phyloP scores from a whole-genome alignment of 2,888 invertebrate species.

The Gastracanthus pulcherrimus region DNA sequence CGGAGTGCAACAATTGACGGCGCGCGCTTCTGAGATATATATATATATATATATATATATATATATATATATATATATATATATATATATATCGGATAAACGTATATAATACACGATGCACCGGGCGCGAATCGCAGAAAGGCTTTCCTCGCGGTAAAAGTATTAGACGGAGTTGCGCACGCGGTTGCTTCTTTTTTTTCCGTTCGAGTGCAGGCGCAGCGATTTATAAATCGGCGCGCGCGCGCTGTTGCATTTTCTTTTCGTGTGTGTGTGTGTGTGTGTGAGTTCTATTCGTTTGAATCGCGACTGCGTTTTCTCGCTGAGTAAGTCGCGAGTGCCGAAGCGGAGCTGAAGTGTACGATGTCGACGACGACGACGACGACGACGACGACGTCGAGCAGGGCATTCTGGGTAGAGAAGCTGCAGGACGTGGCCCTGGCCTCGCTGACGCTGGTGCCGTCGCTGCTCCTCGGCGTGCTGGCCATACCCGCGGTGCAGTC shows the following conservation, averaged over 20 bases:
- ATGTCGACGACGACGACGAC: not conserved
- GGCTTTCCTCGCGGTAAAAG: not conserved
- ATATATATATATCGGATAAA: too few species aligned
- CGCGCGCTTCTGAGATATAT: too few species aligned
- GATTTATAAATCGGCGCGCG: not conserved
- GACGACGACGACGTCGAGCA: not conserved
- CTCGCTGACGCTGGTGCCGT: conserved; percentile 71
- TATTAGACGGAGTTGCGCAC: not conserved
- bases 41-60: too few species aligned
- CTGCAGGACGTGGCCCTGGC: conserved; percentile 66
- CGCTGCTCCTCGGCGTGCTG: conserved; percentile 69
- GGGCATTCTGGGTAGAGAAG: conserved; percentile 60
- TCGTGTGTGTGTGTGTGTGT: too few species aligned
- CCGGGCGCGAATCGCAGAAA: too few species aligned
- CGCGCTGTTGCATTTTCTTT: not conserved
- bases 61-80: too few species aligned
- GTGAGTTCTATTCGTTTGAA: too few species aligned
- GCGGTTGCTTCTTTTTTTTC: not conserved
- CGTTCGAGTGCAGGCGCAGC: not conserved
- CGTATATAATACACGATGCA: too few species aligned
- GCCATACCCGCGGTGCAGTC: conserved; percentile 70
- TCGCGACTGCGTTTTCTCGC: not conserved
- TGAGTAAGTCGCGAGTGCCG: too few species aligned
- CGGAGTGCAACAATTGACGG: too few species aligned
- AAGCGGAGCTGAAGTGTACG: too few species aligned